These are phyloP conservation scores for Papilio protenor DNA, from an alignment of 2,888 invertebrate species.

Conservation along the genomic window DNA sequence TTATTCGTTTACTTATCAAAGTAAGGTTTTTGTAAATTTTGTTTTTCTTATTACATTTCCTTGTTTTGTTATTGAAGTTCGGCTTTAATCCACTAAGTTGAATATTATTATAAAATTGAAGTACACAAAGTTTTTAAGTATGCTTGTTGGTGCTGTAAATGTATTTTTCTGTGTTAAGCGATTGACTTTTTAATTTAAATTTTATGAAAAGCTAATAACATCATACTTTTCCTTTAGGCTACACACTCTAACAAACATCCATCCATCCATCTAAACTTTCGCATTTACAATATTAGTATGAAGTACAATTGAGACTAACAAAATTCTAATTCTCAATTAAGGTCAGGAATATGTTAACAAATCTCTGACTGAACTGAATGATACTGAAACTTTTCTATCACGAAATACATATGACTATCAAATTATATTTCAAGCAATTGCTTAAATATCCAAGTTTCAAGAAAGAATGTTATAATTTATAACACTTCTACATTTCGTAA, in stretches of 20 bases:
- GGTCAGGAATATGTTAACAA: no score
- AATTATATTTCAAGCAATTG: no score
- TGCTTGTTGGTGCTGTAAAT: background rate
- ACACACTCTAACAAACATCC: no score
- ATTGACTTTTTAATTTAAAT: background rate
- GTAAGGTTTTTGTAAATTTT: conserved; percentile 13
- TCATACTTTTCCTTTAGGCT: no score
- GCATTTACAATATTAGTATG: no score
- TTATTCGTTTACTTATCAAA: conserved; percentile 34
- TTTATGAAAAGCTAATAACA: background rate
- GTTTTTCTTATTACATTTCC: conserved; percentile 27
- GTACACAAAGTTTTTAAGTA: conserved; percentile 9
- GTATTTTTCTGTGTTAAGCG: conserved; percentile 11
- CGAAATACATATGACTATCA: no score
- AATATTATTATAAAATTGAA: conserved; percentile 18
- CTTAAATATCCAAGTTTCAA: background rate
- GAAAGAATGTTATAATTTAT: background rate
- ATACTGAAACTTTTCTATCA: no score
- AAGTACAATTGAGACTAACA: no score
- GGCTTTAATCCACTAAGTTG: conserved; percentile 23
- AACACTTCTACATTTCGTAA: background rate
- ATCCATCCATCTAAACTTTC: no score
- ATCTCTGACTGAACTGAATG: no score
- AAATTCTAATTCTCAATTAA: no score
- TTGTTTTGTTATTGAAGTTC: conserved; percentile 19